Evolutionary conservation across 2,113 vertebrate species (phyloP).

Genomic region (Mus spicilegus): DNA sequence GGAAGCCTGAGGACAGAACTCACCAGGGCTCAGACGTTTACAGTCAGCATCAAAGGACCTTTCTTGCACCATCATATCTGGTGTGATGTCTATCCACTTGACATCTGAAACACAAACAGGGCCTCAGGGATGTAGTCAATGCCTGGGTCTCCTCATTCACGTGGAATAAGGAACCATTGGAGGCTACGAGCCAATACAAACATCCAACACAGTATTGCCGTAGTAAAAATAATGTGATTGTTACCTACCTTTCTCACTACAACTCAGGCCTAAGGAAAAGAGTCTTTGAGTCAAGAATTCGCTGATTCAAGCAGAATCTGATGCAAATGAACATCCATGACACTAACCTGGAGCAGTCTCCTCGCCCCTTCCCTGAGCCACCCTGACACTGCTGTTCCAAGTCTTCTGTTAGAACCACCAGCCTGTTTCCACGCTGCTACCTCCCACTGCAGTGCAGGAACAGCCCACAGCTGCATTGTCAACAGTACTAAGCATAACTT

Average conservation of each 20-base stretch:
- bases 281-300: neutral
- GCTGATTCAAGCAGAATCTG: neutral
- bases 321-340: neutral
- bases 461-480: neutral
- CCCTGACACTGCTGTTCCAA: neutral
- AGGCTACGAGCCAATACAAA: neutral
- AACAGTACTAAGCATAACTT: neutral
- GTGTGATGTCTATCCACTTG: conserved; percentile 89
- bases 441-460: neutral
- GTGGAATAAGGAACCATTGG: neutral
- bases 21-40: conserved; percentile 86
- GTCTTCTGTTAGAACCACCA: neutral
- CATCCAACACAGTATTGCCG: neutral
- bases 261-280: neutral
- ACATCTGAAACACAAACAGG: conserved; percentile 81
- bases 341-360: neutral
- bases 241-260: neutral
- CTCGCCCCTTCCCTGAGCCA: neutral
- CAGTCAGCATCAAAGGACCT: conserved; percentile 84
- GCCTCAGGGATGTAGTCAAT: neutral
- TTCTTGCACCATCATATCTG: conserved; percentile 87
- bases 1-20: conserved; percentile 28
- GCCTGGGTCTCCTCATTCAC: neutral
- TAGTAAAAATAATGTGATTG: neutral
- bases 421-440: neutral